Percentiles rank a stretch among this genome's conserved stretches.
These are phyloP conservation scores for Crematogaster levior DNA, from an alignment of 2,888 invertebrate genomes.

Conservation along the genomic window DNA sequence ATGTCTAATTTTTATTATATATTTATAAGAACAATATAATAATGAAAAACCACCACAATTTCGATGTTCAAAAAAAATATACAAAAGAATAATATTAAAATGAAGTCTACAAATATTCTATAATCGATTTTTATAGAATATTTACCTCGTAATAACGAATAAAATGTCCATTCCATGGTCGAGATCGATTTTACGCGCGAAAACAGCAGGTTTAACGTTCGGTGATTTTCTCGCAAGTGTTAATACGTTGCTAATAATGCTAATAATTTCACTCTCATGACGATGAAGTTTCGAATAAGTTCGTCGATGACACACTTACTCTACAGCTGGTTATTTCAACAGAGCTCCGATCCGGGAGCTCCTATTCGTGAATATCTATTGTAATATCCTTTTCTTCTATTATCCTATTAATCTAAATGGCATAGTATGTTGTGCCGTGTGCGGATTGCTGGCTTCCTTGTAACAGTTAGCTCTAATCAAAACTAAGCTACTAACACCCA, in stretches of 20 bases:
- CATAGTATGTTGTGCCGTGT: conserved; percentile 37
- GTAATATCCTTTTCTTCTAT: conserved; percentile 52
- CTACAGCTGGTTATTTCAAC: conserved; percentile 32
- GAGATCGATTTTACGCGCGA: neutral
- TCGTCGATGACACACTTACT: conserved; percentile 37
- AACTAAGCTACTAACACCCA: conserved; percentile 34
- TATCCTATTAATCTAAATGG: conserved; percentile 58
- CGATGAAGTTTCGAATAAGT: conserved; percentile 14
- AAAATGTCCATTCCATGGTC: neutral
- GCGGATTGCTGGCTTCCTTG: conserved; percentile 35
- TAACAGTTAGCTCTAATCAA: conserved; percentile 51
- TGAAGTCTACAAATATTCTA: neutral
- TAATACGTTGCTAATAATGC: conserved; percentile 23
- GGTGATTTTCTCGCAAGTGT: neutral
- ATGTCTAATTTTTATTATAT: neutral
- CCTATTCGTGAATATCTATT: conserved; percentile 42
- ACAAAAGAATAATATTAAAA: neutral
- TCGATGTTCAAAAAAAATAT: neutral
- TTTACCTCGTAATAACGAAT: neutral
- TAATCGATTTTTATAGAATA: neutral
- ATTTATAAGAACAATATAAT: neutral
- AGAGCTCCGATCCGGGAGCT: conserved; percentile 18
- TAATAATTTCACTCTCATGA: conserved; percentile 26
- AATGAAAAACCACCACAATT: neutral
- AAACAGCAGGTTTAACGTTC: neutral